A percentile compares a stretch with the other conserved stretches of the same genome.
phyloP scores from a whole-genome alignment of 2,113 vertebrate genomes.

The human region GRCh38 chr13:60004501-60005000 shows the following conservation, averaged over 20 bases:
- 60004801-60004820: background rate
- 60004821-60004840: background rate
- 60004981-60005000: background rate
- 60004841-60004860: background rate
- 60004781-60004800: background rate
- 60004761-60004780: background rate
- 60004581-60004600: background rate
- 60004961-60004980: background rate
- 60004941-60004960: background rate
- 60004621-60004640: background rate
- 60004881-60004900: background rate
- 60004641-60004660: background rate
- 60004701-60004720: conserved; percentile 31
- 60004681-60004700: background rate
- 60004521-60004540: background rate
- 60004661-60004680: background rate
- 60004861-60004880: background rate
- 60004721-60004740: background rate
- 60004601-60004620: background rate
- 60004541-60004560: background rate
- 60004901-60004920: too few relatives aligned
- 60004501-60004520: background rate
- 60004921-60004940: too few relatives aligned
- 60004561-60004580: background rate
- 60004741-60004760: background rate